A percentile compares a stretch with the other conserved stretches of the same genome.
phyloP scores from a whole-genome alignment of 1,140 invertebrate species.

The Neoseiulus cucumeris region DNA sequence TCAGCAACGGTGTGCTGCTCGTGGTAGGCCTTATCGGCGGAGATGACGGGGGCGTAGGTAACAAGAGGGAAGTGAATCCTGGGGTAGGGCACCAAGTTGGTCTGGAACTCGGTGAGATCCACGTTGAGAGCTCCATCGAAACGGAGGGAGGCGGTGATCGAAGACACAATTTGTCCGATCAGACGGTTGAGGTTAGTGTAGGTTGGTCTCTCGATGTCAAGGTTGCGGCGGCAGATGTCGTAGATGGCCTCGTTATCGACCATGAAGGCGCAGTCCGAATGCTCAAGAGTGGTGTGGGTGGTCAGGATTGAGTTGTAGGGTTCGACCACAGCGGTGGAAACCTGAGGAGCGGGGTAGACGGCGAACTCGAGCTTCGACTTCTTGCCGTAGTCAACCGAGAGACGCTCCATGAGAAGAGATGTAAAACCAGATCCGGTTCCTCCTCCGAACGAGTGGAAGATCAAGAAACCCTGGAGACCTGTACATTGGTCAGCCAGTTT shows the following conservation, averaged over 20 bases:
- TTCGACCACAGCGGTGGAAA: constrained; percentile 54
- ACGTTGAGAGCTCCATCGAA: constrained; percentile 62
- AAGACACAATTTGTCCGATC: constrained; percentile 65
- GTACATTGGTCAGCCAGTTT: constrained; percentile 68
- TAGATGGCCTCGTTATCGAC: constrained; percentile 53
- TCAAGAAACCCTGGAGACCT: constrained; percentile 63
- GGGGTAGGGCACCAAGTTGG: constrained; percentile 45
- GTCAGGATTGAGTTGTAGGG: constrained; percentile 62
- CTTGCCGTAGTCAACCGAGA: constrained; percentile 46
- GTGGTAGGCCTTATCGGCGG: constrained; percentile 27
- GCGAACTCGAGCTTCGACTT: constrained; percentile 54
- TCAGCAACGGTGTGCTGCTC: constrained; percentile 29
- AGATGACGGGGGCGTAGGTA: constrained; percentile 28
- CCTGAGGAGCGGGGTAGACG: constrained; percentile 64
- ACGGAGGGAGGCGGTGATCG: constrained; percentile 63
- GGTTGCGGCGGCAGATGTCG: constrained; percentile 43
- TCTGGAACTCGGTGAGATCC: constrained; percentile 45
- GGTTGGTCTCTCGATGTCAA: constrained; percentile 39
- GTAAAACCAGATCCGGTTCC: constrained; percentile 50
- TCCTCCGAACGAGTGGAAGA: constrained; percentile 50
- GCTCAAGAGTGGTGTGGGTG: constrained; percentile 31
- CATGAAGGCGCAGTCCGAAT: constrained; percentile 55
- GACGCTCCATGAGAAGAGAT: constrained; percentile 45
- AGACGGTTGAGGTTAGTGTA: constrained; percentile 43
- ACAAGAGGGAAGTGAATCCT: too few species aligned